phyloP scores from a whole-genome alignment of 1,140 invertebrate species.

The Drosophila carrolli region DNA sequence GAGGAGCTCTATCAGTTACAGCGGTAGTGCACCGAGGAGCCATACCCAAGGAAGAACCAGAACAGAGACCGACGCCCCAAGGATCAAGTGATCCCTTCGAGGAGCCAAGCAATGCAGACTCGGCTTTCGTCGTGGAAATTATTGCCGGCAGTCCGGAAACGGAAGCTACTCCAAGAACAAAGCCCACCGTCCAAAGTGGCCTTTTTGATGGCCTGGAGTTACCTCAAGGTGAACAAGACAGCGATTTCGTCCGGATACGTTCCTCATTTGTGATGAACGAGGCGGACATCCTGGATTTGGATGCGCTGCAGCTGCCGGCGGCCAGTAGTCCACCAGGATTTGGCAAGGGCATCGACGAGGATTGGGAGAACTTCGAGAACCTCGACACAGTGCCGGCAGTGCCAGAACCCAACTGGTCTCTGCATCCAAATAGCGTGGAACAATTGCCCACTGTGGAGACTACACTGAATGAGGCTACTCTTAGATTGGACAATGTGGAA shows the following conservation, averaged over 20 bases:
- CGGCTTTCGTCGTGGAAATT: conserved; percentile 66
- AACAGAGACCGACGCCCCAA: background rate
- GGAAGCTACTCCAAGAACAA: conserved; percentile 9
- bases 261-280: conserved; percentile 71
- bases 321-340: conserved; percentile 70
- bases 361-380: conserved; percentile 78
- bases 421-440: conserved; percentile 46
- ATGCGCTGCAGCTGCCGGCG: conserved; percentile 22
- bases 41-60: conserved; percentile 10
- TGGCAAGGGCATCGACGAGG: conserved; percentile 79
- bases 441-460: conserved; percentile 32
- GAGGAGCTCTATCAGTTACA: conserved; percentile 57
- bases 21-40: conserved; percentile 51
- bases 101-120: conserved; percentile 23
- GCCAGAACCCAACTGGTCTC: conserved; percentile 47
- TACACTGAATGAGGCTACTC: conserved; percentile 24
- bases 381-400: conserved; percentile 40
- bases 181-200: background rate
- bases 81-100: background rate
- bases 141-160: conserved; percentile 60
- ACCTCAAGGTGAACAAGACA: conserved; percentile 39
- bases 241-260: conserved; percentile 61
- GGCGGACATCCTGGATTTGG: conserved; percentile 68
- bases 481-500: conserved; percentile 30
- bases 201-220: conserved; percentile 56